A percentile compares a stretch with the other conserved stretches of the same genome.
Conservation (phyloP, 53 echinoderm and acorn worm species). For the Henricia sp. region DNA sequence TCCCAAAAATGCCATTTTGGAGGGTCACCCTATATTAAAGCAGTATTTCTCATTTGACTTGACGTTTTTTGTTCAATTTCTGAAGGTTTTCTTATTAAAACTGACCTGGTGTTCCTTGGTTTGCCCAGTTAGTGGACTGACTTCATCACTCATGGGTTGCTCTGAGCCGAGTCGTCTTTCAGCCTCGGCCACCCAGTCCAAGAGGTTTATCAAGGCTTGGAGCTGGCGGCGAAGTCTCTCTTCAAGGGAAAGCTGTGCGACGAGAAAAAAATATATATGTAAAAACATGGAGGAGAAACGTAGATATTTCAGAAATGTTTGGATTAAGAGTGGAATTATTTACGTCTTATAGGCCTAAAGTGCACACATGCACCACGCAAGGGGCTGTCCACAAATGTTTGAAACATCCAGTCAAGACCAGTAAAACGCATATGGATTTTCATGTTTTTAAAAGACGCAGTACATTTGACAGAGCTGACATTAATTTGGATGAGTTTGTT, state of each 20-base stretch:
- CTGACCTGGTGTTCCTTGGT: conserved; percentile 83
- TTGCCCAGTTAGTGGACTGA: conserved; percentile 66
- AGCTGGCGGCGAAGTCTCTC: conserved; percentile 73
- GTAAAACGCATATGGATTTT: too few species aligned
- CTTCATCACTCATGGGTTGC: conserved; percentile 82
- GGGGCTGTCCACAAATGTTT: too few species aligned
- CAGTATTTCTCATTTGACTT: background rate
- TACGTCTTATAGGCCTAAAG: too few species aligned
- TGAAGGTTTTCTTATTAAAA: background rate
- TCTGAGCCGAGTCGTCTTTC: conserved; percentile 90
- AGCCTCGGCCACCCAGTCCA: conserved; percentile 92
- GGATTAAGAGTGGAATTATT: too few species aligned
- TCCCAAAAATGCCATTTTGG: too few species aligned
- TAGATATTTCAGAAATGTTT: background rate
- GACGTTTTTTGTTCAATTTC: background rate
- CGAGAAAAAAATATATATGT: background rate
- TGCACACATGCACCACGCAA: too few species aligned
- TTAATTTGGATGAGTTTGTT: too few species aligned
- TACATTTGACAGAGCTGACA: too few species aligned
- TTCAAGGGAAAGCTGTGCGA: conserved; percentile 77
- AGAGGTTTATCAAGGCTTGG: conserved; percentile 67
- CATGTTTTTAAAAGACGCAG: too few species aligned
- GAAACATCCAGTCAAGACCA: too few species aligned
- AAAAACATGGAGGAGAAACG: background rate
- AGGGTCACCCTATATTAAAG: background rate